phyloP scores from a whole-genome alignment of 2,888 invertebrate species.

The Eilema sororculum region DNA sequence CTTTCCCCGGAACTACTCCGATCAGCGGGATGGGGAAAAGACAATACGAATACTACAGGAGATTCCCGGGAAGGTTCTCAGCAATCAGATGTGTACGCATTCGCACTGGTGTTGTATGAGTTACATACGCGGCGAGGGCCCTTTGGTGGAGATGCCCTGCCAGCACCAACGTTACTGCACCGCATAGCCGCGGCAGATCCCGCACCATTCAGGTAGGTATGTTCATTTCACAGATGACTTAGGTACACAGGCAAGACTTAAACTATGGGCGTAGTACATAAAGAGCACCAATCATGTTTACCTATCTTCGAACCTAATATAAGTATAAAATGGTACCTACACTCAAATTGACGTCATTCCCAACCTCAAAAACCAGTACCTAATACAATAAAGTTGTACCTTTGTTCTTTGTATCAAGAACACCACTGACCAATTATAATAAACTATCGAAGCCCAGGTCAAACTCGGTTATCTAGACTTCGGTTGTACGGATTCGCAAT shows the following conservation, averaged over 20 bases:
- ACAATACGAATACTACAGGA: conserved; percentile 59
- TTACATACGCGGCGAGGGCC: conserved; percentile 95
- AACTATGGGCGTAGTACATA: neutral
- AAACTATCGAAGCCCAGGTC: neutral
- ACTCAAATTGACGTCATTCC: neutral
- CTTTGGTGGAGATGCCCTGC: conserved; percentile 91
- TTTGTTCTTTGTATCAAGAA: no score
- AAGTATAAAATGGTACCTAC: neutral
- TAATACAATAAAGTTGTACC: no score
- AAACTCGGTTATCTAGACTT: no score
- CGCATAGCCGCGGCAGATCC: conserved; percentile 85
- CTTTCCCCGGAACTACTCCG: conserved; percentile 92
- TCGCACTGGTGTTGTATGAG: conserved; percentile 95
- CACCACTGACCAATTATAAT: no score
- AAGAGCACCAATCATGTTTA: neutral
- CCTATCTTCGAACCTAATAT: neutral
- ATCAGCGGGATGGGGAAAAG: conserved; percentile 80
- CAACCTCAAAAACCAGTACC: no score
- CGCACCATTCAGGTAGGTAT: conserved; percentile 88
- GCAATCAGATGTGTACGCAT: conserved; percentile 94
- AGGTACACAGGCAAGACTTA: neutral
- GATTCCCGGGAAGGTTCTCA: conserved; percentile 87
- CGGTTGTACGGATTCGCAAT: no score
- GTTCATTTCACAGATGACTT: conserved; percentile 46
- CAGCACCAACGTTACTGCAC: conserved; percentile 89